Evolutionary conservation across 2,888 invertebrate genomes (phyloP).

Genomic region (Amiota communis): DNA sequence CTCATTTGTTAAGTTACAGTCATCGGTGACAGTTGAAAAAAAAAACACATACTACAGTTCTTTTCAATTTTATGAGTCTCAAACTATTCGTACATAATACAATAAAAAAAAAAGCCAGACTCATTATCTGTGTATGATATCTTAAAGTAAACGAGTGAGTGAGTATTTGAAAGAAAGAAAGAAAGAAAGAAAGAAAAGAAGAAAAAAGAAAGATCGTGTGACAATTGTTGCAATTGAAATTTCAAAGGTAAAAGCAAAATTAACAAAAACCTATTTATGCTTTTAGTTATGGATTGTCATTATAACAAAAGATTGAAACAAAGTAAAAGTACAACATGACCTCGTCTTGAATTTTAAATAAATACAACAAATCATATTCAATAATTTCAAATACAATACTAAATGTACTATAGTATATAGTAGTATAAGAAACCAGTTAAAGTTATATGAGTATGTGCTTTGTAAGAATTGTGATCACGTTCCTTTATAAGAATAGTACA

Average conservation of each 20-base stretch:
- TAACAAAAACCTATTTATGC: not conserved
- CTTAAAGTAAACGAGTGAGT: too few relatives aligned
- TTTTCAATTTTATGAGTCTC: not conserved
- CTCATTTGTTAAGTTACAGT: slow-evolving; percentile 56
- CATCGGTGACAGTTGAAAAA: slow-evolving; percentile 19
- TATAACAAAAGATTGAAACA: slow-evolving; percentile 1
- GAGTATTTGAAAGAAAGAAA: not conserved
- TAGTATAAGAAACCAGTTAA: too few relatives aligned
- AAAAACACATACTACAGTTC: slow-evolving; percentile 13
- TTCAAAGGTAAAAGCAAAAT: slow-evolving; percentile 2
- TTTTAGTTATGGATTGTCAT: not conserved
- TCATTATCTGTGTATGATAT: not conserved
- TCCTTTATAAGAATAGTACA: too few relatives aligned
- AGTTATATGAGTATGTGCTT: too few relatives aligned
- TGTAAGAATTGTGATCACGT: too few relatives aligned
- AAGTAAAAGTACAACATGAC: slow-evolving; percentile 4
- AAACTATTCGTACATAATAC: not conserved
- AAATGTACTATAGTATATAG: too few relatives aligned
- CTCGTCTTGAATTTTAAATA: not conserved
- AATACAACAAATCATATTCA: not conserved
- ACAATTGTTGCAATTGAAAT: slow-evolving; percentile 55
- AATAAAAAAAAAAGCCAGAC: not conserved
- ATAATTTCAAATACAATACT: too few relatives aligned
- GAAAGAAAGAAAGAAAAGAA: slow-evolving; percentile 9
- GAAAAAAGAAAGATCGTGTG: slow-evolving; percentile 60